Conservation (phyloP, 1,140 invertebrate genomes). For the Drosophila persimilis region DNA sequence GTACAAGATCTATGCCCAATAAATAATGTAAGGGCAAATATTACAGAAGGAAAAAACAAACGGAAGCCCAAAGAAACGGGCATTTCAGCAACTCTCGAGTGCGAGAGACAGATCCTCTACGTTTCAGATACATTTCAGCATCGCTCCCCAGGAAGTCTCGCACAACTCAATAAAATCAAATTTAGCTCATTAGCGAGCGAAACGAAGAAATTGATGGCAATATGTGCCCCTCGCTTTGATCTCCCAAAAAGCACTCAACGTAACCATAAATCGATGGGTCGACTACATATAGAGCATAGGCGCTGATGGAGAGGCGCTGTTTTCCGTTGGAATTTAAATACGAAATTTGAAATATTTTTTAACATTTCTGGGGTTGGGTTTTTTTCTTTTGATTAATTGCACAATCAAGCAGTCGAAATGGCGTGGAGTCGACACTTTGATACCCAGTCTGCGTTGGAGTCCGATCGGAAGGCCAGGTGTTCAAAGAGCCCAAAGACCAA, state of each 20-base stretch:
- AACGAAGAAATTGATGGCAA: slow-evolving; percentile 70
- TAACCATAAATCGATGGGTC: slow-evolving; percentile 43
- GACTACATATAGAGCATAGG: slow-evolving; percentile 14
- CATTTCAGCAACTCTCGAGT: too few relatives aligned
- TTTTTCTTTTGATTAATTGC: slow-evolving; percentile 65
- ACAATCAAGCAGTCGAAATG: slow-evolving; percentile 18
- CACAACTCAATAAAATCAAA: slow-evolving; percentile 75
- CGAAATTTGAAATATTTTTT: slow-evolving; percentile 39
- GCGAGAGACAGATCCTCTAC: not conserved
- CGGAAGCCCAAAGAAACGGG: too few relatives aligned
- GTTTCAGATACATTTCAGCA: slow-evolving; percentile 3
- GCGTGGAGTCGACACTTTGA: not conserved
- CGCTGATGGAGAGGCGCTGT: slow-evolving; percentile 42
- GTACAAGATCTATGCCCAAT: too few relatives aligned
- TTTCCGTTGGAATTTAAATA: slow-evolving; percentile 1
- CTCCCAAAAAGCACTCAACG: slow-evolving; percentile 64
- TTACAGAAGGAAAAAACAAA: too few relatives aligned
- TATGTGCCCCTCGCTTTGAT: slow-evolving; percentile 68
- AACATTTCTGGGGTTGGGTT: slow-evolving; percentile 24
- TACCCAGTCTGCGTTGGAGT: too few relatives aligned
- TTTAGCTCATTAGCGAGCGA: slow-evolving; percentile 75
- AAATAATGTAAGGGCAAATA: too few relatives aligned
- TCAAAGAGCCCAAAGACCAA: too few relatives aligned
- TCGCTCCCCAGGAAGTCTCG: slow-evolving; percentile 22
- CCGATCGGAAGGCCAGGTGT: too few relatives aligned